Base-by-base conservation (phyloP, 1,140 invertebrate genomes). In the Parasteatoda tepidariorum region DNA sequence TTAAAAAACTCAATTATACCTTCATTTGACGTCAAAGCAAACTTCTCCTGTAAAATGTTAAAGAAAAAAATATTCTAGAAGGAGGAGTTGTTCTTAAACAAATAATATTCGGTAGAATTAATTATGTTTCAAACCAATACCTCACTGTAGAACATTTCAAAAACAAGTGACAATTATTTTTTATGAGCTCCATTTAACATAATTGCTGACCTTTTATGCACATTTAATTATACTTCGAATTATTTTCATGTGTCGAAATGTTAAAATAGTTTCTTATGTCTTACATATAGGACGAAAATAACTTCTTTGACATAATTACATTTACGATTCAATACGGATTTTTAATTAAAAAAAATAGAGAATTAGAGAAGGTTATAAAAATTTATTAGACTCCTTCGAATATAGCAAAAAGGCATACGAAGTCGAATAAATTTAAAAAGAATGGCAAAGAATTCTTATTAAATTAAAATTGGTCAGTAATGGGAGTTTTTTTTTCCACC, bases 201-300 rank as follows among this genome's bases (percentile, higher is more conserved):
- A 79, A 79, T 79, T 33, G 41, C 62, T 67, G 54, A 79, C 75
- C 64, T 67, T 79, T 79, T 67, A 67, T 79, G 38, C 75, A 59
- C 64, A 67, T 79, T 79, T 79, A 79, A 79, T 79, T 79, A 79
- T 68, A 55, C 64, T 61, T 41, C 57, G 62, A 79, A 79, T 79
- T 67, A 33, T 38, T 55, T 68, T 79, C 64, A 54, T 66, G 59
- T 66, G 74, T 67, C 75, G 75, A 79, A 68, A 67, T 79, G 75
- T 68, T 79, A 31, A 79, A 79, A 67, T 66, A 67, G 62, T 79
- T 67, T 64, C 64, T n/a, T 22, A 62, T 48, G 57, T 22, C 41
- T n/a, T 54, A 28, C 24, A 26, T 11, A 31, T 28, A 54, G 34
- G 33, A 79, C 64, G 57, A 64, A 79, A 79, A 79, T 79, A 57